Base-by-base conservation (phyloP, 2,888 invertebrate genomes). In the Orchesella flavescens region DNA sequence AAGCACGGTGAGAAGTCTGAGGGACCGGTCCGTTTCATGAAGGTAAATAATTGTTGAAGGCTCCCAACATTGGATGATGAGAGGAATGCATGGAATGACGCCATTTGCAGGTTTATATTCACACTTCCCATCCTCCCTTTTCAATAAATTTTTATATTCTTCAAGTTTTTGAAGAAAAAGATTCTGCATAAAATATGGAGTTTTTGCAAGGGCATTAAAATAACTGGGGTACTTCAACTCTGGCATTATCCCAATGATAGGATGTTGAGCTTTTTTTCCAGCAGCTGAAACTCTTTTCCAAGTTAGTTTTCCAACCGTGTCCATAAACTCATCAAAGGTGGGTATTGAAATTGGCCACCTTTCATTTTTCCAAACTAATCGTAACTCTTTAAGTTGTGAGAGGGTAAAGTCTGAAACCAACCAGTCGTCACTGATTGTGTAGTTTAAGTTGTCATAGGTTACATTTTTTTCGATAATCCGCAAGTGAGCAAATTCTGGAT, bases 281-380 rank as follows among this genome's bases (percentile, higher is more conserved):
- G n/a, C n/a, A n/a, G n/a, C 34, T 2, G 2, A 7, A 34, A 34
- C 34, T 4, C 34, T 34, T 34, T 34, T 34, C 34, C 34, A 34
- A 4, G 34, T 34, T 34, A 34, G 7, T 34, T 34, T 34, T 34
- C 34, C 7, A n/a, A 87, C 74, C 15, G 73, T 59, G 1, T 77
- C 61, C 21, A 87, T 23, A 73, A 86, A 88, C 63, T 88, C 87
- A 23, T 87, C 59, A 65, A 88, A 87, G 0, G 87, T 87, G 1
- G 87, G 88, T 44, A 88, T 87, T 4, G 21, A 21, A 34, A 34
- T 4, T 34, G 34, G 15, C 0, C 34, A 17, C 12, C 86, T 87
- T n/a, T 63, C 71, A 4, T 74, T 19, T 13, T 72, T 66, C 69
- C 87, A 87, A 4, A 61, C 24, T 21, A 88, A 71, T 21, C 49